These are phyloP conservation scores for Nemopilema nomurai DNA, from an alignment of 30 jellyfish, hydroid and myxozoan genomes.

Conservation along the genomic window DNA sequence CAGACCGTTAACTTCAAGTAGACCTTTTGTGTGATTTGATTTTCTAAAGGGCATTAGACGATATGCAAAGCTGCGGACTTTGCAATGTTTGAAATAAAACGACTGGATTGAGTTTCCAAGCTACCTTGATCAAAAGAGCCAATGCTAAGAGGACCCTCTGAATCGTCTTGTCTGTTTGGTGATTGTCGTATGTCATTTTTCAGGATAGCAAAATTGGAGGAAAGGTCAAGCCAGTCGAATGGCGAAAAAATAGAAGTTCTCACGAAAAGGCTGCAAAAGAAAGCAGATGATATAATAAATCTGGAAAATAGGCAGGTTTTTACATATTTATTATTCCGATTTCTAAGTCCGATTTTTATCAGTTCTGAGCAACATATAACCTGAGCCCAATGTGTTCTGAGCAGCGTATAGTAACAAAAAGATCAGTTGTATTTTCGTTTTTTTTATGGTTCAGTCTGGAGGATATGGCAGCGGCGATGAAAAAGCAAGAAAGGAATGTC, in stretches of 20 bases:
- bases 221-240: slow-evolving; percentile 36
- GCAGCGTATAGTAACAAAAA: neutral
- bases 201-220: slow-evolving; percentile 80
- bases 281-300: slow-evolving; percentile 67
- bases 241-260: slow-evolving; percentile 70
- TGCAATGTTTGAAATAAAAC: no score
- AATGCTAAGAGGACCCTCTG: no score
- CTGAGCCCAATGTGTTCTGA: neutral
- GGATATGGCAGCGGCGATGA: slow-evolving; percentile 55
- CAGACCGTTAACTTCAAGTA: no score
- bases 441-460: slow-evolving; percentile 65
- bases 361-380: no score
- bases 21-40: no score
- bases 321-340: neutral
- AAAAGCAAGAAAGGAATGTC: slow-evolving; percentile 51
- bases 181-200: no score
- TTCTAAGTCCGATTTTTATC: neutral
- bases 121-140: no score
- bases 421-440: neutral
- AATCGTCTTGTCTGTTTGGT: no score
- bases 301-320: slow-evolving; percentile 55
- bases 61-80: no score
- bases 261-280: slow-evolving; percentile 62
- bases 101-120: no score
- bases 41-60: no score